These are phyloP conservation scores for Lucinisca nassula DNA, from an alignment of 2,888 invertebrate genomes.

Conservation along the genomic window DNA sequence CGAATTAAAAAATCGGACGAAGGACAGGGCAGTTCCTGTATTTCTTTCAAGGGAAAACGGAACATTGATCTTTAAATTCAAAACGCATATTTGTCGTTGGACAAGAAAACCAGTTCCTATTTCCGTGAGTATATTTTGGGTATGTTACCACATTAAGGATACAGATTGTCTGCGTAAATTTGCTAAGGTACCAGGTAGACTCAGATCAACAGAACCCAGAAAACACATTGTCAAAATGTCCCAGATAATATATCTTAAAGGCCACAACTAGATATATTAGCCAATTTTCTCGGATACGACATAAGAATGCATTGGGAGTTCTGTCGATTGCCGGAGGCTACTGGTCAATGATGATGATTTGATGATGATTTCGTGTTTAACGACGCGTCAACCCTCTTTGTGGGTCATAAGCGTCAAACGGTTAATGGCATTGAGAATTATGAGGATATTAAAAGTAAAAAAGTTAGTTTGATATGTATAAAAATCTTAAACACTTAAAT, in stretches of 20 bases:
- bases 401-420: too few species aligned
- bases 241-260: constrained; percentile 24
- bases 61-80: not conserved
- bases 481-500: too few species aligned
- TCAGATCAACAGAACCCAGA: constrained; percentile 22
- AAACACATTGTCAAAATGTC: constrained; percentile 38
- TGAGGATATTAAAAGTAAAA: too few species aligned
- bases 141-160: constrained; percentile 10
- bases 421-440: too few species aligned
- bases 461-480: too few species aligned
- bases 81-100: not conserved
- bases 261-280: constrained; percentile 24
- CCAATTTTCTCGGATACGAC: constrained; percentile 23
- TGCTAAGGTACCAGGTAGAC: constrained; percentile 5
- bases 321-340: constrained; percentile 25
- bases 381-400: too few species aligned
- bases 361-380: too few species aligned
- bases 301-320: constrained; percentile 23
- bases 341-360: too few species aligned
- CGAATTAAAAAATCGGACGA: not conserved
- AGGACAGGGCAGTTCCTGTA: not conserved
- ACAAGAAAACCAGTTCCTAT: constrained; percentile 3
- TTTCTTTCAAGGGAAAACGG: not conserved
- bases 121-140: constrained; percentile 4
- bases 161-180: constrained; percentile 13